These are phyloP conservation scores for Ormyrus thymus DNA, from an alignment of 2,888 invertebrate genomes.

Conservation along the genomic window DNA sequence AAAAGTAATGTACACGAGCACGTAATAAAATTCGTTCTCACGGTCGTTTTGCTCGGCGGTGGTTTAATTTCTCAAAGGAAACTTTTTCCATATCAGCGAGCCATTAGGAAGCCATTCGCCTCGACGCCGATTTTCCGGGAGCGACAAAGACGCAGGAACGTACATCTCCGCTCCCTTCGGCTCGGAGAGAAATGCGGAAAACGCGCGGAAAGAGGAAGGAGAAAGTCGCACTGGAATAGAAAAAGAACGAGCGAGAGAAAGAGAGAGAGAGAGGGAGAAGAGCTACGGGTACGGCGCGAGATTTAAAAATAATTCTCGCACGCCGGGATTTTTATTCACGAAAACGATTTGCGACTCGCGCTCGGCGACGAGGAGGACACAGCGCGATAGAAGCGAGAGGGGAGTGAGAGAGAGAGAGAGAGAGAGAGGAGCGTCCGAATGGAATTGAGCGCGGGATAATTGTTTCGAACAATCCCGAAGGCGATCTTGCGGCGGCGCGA, in stretches of 20 bases:
- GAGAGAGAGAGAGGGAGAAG: neutral
- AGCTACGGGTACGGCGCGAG: constrained; percentile 51
- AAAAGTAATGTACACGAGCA: constrained; percentile 51
- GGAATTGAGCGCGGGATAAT: constrained; percentile 74
- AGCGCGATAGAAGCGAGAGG: constrained; percentile 33
- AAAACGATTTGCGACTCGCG: constrained; percentile 67
- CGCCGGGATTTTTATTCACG: constrained; percentile 68
- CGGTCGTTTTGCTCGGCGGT: constrained; percentile 20
- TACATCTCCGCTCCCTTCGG: neutral
- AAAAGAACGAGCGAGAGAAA: neutral
- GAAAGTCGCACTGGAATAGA: neutral
- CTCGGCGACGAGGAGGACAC: constrained; percentile 20
- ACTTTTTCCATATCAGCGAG: constrained; percentile 57
- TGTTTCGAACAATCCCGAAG: constrained; percentile 74
- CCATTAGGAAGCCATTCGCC: constrained; percentile 55
- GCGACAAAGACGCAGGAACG: neutral
- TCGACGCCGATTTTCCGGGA: neutral
- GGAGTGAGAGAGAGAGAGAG: constrained; percentile 18
- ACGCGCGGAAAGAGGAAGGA: neutral
- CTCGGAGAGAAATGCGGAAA: constrained; percentile 7
- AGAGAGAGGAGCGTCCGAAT: constrained; percentile 64
- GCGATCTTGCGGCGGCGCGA: constrained; percentile 58
- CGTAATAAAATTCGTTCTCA: constrained; percentile 56
- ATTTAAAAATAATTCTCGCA: constrained; percentile 67
- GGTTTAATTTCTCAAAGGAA: constrained; percentile 51